Conservation (phyloP, 2,888 invertebrate genomes). For the Xylota sylvarum region DNA sequence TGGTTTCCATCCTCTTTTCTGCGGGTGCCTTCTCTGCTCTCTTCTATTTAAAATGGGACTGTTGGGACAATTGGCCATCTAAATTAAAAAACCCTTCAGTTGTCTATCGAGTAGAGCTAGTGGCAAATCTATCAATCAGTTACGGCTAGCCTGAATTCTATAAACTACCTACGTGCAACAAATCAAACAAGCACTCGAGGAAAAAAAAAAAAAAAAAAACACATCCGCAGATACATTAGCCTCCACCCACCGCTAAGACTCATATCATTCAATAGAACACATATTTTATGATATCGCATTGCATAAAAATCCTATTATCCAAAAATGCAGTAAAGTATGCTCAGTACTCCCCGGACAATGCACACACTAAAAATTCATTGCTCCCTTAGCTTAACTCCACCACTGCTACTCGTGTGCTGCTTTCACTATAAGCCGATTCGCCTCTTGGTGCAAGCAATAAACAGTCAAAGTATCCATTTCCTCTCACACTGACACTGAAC, state of each 20-base stretch:
- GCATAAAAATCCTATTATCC: slow-evolving; percentile 66
- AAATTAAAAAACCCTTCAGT: too few relatives aligned
- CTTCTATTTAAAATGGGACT: too few relatives aligned
- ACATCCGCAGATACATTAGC: too few relatives aligned
- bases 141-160: too few relatives aligned
- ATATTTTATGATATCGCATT: slow-evolving; percentile 37
- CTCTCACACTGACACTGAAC: slow-evolving; percentile 46
- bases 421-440: slow-evolving; percentile 38
- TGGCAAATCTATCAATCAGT: too few relatives aligned
- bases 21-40: too few relatives aligned
- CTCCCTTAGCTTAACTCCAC: slow-evolving; percentile 54
- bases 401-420: not conserved
- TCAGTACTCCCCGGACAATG: slow-evolving; percentile 51
- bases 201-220: too few relatives aligned
- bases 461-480: slow-evolving; percentile 53
- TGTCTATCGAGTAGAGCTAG: too few relatives aligned
- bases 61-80: too few relatives aligned
- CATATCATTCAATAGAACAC: slow-evolving; percentile 50
- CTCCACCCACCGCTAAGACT: not conserved
- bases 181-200: too few relatives aligned
- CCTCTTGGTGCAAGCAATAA: slow-evolving; percentile 32
- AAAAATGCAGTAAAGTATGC: slow-evolving; percentile 52
- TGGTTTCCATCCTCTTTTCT: too few relatives aligned
- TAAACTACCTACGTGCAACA: too few relatives aligned
- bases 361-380: slow-evolving; percentile 56